phyloP scores from a whole-genome alignment of 2,113 vertebrate genomes.

The Ailurus styani region DNA sequence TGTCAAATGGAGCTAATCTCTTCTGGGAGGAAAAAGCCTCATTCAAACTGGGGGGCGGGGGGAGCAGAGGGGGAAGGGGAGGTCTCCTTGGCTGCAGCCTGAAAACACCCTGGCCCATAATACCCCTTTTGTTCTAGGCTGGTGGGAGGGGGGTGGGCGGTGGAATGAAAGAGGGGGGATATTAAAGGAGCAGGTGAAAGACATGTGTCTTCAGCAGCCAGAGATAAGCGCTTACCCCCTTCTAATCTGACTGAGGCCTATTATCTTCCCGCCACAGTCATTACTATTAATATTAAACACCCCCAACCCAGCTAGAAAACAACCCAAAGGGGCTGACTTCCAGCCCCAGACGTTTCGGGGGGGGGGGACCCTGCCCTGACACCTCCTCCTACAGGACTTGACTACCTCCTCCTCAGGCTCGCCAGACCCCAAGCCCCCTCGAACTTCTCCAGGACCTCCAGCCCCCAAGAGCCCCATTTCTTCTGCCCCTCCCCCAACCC shows the following conservation, averaged over 20 bases:
- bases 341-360: neutral
- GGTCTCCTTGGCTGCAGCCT: slow-evolving; percentile 84
- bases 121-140: slow-evolving; percentile 87
- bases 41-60: slow-evolving; percentile 78
- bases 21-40: slow-evolving; percentile 82
- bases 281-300: slow-evolving; percentile 89
- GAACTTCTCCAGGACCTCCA: neutral
- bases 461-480: neutral
- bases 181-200: slow-evolving; percentile 90
- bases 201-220: slow-evolving; percentile 83
- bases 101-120: slow-evolving; percentile 87
- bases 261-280: slow-evolving; percentile 89
- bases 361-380: neutral
- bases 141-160: slow-evolving; percentile 83
- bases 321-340: slow-evolving; percentile 67
- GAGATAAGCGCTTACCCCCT: slow-evolving; percentile 87
- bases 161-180: slow-evolving; percentile 84
- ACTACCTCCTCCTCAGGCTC: neutral
- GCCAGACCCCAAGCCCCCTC: neutral
- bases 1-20: slow-evolving; percentile 87
- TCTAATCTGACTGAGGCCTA: slow-evolving; percentile 87
- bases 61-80: slow-evolving; percentile 72
- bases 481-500: neutral
- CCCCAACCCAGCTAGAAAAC: slow-evolving; percentile 76
- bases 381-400: neutral